phyloP scores from a whole-genome alignment of 2,113 vertebrate genomes.

The Hydropotes inermis region DNA sequence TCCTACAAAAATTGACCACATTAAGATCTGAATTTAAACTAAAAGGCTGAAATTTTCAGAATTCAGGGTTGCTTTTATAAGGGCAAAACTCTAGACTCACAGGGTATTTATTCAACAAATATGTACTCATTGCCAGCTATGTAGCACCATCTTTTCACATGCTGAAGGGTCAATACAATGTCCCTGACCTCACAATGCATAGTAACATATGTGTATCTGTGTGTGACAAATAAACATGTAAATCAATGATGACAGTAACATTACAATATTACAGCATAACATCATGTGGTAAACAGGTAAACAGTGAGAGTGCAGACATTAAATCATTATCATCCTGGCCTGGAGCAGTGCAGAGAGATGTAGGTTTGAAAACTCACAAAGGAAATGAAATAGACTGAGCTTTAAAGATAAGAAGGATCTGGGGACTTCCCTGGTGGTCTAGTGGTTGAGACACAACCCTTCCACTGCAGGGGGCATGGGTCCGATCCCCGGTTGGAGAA shows the following conservation, averaged over 20 bases:
- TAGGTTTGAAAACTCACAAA: not conserved
- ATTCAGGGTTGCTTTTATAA: not conserved
- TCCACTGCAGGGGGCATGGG: not conserved
- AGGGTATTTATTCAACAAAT: not conserved
- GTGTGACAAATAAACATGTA: not conserved
- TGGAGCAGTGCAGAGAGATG: not conserved
- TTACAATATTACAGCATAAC: not conserved
- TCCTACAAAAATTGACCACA: not conserved
- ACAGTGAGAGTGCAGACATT: not conserved
- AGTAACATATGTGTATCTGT: not conserved
- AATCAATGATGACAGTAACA: not conserved
- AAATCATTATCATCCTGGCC: not conserved
- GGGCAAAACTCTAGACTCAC: not conserved
- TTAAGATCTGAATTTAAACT: not conserved
- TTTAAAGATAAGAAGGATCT: not conserved
- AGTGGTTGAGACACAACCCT: not conserved
- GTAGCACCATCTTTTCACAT: not conserved
- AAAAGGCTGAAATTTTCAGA: not conserved
- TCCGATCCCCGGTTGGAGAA: not conserved
- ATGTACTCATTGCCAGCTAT: not conserved
- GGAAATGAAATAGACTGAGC: not conserved
- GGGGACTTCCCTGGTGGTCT: not conserved
- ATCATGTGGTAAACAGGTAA: not conserved
- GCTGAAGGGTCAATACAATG: not conserved
- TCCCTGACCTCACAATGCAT: not conserved